Evolutionary conservation across 2,888 invertebrate species (phyloP), one percentile per base, ranked within the genome.

Genomic region (Eledona agricola): DNA sequence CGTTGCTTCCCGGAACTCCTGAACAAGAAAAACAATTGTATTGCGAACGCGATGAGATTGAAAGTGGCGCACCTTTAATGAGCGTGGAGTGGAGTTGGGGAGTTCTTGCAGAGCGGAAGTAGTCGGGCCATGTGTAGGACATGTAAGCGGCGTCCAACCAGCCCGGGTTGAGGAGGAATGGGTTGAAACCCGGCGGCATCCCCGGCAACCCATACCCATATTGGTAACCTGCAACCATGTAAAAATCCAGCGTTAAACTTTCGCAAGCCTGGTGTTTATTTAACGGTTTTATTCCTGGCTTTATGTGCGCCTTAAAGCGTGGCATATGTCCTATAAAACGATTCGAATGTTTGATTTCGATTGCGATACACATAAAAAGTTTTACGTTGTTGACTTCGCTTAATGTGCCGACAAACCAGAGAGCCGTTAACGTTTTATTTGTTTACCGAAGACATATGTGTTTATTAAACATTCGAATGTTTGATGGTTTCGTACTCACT

Each of bases 61-160:
- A n/a, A n/a, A n/a, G n/a, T n/a, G n/a, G n/a, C n/a, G n/a, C n/a
- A 72, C 72, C 71, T 70, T 73, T 75, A 15, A 71, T 65, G 20
- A 72, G 47, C 9, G 69, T 53, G 6, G 65, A 51, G 34, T 72
- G 71, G 3, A 67, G 31, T 29, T 53, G 58, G 0, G 58, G n/a
- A n/a, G n/a, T n/a, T n/a, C n/a, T n/a, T n/a, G n/a, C n/a, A n/a
- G n/a, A n/a, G n/a, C 84, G 77, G 74, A 89, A 86, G 72, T 89
- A 89, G 70, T 90, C 89, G 3, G 83, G 82, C 76, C 81, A 79
- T 1, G 80, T 82, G 73, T 90, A 90, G 66, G 86, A 85, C 77
- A 91, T 83, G 74, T 90, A 91, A 2, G 90, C 88, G 1, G 90
- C 88, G 70, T 94, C 93, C 63, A 93, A 77, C 89, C 93, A 92